Conservation (phyloP, 64 coral and sea anemone genomes). For the Catalaphyllia jardinei region DNA sequence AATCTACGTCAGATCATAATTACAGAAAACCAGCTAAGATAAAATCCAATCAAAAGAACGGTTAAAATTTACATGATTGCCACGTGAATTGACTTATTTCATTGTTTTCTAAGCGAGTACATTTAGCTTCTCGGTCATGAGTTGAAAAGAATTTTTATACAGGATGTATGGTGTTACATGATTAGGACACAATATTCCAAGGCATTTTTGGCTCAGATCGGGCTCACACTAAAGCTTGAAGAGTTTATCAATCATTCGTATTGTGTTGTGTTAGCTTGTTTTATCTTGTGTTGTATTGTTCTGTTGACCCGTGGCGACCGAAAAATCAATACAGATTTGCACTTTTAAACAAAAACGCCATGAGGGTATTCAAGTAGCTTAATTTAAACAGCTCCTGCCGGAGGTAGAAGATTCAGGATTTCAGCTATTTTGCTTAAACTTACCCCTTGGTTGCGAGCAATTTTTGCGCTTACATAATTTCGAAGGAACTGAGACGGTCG, state of each 20-base stretch:
- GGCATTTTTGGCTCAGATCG: conserved; percentile 8
- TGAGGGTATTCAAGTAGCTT: background rate
- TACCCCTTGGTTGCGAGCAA: background rate
- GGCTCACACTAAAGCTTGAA: conserved; percentile 10
- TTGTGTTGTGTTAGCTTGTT: conserved; percentile 39
- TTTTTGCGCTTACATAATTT: background rate
- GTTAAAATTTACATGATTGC: background rate
- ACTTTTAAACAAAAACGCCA: conserved; percentile 47
- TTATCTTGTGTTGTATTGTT: conserved; percentile 32
- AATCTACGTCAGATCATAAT: background rate
- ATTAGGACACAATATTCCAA: conserved; percentile 12
- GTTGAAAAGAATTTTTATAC: background rate
- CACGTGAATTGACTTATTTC: background rate
- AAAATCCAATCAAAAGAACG: background rate
- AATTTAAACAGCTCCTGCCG: background rate
- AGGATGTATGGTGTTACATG: conserved; percentile 26
- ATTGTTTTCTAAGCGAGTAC: background rate
- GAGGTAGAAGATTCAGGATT: background rate
- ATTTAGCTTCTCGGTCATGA: background rate
- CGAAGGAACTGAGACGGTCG: background rate
- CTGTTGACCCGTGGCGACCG: conserved; percentile 14
- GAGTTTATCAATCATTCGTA: conserved; percentile 47
- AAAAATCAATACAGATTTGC: conserved; percentile 46
- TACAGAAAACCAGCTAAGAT: background rate
- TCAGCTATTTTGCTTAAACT: too few relatives aligned